Conservation (phyloP, 2,888 invertebrate species). For the Charanyca ferruginea region DNA sequence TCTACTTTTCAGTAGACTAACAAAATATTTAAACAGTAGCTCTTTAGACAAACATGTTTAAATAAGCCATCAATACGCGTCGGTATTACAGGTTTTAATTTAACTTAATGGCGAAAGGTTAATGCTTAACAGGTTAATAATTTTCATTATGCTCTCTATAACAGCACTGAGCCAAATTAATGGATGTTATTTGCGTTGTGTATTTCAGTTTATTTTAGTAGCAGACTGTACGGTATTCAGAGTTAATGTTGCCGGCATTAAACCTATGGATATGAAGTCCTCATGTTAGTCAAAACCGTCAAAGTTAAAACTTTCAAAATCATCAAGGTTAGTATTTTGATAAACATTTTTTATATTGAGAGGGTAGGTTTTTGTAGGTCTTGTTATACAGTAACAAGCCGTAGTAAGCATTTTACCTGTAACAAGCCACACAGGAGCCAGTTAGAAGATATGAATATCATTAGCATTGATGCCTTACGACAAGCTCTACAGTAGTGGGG, state of each 20-base stretch:
- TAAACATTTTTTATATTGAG: no score
- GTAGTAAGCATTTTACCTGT: no score
- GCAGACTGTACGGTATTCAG: constrained; percentile 4
- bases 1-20: neutral
- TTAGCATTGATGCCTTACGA: no score
- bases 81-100: constrained; percentile 18
- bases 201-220: constrained; percentile 21
- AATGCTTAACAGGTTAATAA: constrained; percentile 25
- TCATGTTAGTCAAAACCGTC: no score
- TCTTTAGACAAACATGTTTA: neutral
- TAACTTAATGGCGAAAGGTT: constrained; percentile 17
- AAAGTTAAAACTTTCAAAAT: no score
- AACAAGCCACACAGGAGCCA: no score
- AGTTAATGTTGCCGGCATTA: neutral
- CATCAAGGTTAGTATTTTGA: neutral
- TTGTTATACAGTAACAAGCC: no score
- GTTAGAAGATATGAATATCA: no score
- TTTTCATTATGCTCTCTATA: constrained; percentile 29
- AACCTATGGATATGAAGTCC: no score
- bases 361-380: no score
- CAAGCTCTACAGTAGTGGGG: no score
- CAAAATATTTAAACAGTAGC: neutral
- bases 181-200: constrained; percentile 30
- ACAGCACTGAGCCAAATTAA: constrained; percentile 27
- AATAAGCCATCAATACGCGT: constrained; percentile 15